phyloP scores from a whole-genome alignment of 2,888 invertebrate genomes.

The Scaeva pyrastri region DNA sequence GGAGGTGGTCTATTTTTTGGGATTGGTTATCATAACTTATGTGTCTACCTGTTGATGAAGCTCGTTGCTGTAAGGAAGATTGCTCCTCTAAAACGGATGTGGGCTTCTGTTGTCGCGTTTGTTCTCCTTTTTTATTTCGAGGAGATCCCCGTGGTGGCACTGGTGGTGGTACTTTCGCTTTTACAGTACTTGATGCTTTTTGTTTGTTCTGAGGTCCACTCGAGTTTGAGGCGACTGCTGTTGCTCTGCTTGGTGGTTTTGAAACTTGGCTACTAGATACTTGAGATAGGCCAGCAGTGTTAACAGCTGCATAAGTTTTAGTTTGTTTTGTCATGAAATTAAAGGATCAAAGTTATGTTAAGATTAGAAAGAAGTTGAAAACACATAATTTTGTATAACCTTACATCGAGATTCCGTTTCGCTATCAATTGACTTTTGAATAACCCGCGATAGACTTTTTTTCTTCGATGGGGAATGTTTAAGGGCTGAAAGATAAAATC shows the following conservation, averaged over 20 bases:
- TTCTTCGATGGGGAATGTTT: conserved; percentile 98
- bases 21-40: conserved; percentile 56
- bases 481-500: conserved; percentile 87
- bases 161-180: conserved; percentile 92
- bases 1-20: conserved; percentile 76
- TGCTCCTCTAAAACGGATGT: conserved; percentile 76
- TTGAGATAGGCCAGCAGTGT: conserved; percentile 60
- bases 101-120: conserved; percentile 71
- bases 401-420: conserved; percentile 87
- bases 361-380: background rate
- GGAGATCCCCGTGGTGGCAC: conserved; percentile 94
- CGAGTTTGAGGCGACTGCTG: conserved; percentile 46
- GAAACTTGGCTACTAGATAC: conserved; percentile 80
- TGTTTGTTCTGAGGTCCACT: conserved; percentile 62
- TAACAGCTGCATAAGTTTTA: conserved; percentile 45
- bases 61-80: conserved; percentile 79
- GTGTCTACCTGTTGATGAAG: conserved; percentile 72
- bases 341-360: background rate
- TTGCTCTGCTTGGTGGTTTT: conserved; percentile 80
- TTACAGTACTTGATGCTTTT: conserved; percentile 57
- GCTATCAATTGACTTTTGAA: conserved; percentile 88
- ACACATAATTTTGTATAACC: conserved; percentile 36
- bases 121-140: conserved; percentile 83
- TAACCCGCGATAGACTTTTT: conserved; percentile 92
- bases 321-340: background rate